Base-by-base conservation (phyloP, 1,140 invertebrate genomes). In the Bombus pyrosoma region DNA sequence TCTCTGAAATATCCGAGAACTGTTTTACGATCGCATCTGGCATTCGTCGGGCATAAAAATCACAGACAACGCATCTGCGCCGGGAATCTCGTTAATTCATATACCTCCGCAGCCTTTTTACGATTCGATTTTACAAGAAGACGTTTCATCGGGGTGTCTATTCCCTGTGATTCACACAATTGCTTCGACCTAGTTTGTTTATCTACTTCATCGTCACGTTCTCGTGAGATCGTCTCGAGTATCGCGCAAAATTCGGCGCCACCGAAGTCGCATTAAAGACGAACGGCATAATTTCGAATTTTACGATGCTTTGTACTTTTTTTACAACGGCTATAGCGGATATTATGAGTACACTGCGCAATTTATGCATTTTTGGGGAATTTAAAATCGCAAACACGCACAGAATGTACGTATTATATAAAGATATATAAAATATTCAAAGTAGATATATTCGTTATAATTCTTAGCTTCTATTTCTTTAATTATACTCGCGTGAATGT, bases 21-120 rank as follows among this genome's bases (percentile, higher is more conserved):
- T 22, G 34, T 37, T 53, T 66, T 80, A 80, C 41, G 78, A 69
- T 15, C 62, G 32, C 18, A 43, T 69, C 78, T 47, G 62, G 39
- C n/a, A 34, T 47, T 79, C 59, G 74, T 39, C 39, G 53, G 34
- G 37, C 37, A 64, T 77, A 64, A 77, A 77, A 77, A 77, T 77
- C 75, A 37, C 57, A 62, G 75, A 64, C 57, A 22, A 18, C 57
- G 28, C 53, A 62, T 77, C 57, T 62, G 37, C 57, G 37, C 37
- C 28, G 25, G 28, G 37, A 41, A 77, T 32, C 75, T 39, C 57
- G 47, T 77, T 77, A 77, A 77, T 77, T 77, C 75, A 32, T 77
- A 43, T 10, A 57, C 28, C 37, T 37, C 34, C 10, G 32, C 25
- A 18, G 12, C 18, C 37, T 77, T 77, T 77, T 77, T 77, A 77